Conservation (phyloP, 2,888 invertebrate species). For the Noctua fimbriata region DNA sequence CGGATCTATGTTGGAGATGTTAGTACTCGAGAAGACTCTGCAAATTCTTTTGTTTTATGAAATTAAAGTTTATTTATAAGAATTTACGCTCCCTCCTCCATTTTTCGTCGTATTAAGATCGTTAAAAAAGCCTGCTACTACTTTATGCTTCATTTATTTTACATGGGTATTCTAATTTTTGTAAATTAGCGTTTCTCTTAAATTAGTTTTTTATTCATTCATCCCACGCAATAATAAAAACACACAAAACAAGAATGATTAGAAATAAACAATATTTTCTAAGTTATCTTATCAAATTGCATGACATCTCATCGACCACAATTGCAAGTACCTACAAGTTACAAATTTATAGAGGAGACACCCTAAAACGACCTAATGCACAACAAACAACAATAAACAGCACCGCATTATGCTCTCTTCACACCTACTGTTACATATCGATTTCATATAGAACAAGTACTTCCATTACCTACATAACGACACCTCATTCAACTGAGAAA, state of each 20-base stretch:
- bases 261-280: background rate
- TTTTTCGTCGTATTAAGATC: background rate
- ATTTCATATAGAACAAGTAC: conserved; percentile 74
- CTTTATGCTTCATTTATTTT: background rate
- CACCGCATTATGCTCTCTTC: conserved; percentile 63
- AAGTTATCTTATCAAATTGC: conserved; percentile 36
- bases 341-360: conserved; percentile 24
- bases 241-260: background rate
- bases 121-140: background rate
- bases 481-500: conserved; percentile 79
- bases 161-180: background rate
- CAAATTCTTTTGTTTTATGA: background rate
- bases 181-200: background rate
- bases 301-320: conserved; percentile 20
- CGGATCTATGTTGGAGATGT: conserved; percentile 5
- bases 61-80: background rate
- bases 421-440: conserved; percentile 76
- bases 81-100: background rate
- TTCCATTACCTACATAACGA: conserved; percentile 73
- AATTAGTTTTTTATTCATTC: conserved; percentile 5
- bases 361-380: conserved; percentile 19
- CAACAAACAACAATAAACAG: conserved; percentile 59
- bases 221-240: background rate
- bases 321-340: conserved; percentile 21
- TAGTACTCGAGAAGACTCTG: background rate